Evolutionary conservation across 1,140 invertebrate species (phyloP), one percentile per base, ranked within the genome.

Genomic region (Caenorhabditis latens): DNA sequence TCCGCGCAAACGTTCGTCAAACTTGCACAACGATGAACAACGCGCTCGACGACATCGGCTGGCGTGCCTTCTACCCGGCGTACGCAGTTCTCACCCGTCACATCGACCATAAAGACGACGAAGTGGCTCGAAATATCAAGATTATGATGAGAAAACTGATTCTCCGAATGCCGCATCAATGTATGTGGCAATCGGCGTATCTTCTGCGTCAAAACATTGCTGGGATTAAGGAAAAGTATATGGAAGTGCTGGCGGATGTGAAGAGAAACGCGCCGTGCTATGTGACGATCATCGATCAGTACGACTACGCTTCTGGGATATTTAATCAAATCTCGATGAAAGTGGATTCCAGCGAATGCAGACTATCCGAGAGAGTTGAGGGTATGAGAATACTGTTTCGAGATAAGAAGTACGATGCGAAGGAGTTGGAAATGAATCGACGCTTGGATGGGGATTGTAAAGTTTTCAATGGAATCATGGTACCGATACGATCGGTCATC

Each of bases 161-260:
- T 79, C 71, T 79, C 11, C 71, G 71, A 79, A 79, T 79, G 71
- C 71, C 71, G 0, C 71, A 79, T 50, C 71, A 79, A 79, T 79
- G 71, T 24, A 79, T 79, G 71, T 79, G 71, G 71, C 71, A 79
- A 32, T 79, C 71, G 6, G 71, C n/a, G 11, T 79, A 79, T 24
- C n/a, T 79, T 3, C 43, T 79, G 6, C 43, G 71, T 13, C 71
- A 79, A n/a, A 50, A 79, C 9, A 79, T 79, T 24, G 71, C 71
- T 24, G 43, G 14, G 0, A 53, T 79, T 46, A 79, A 79, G 42
- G 71, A 79, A 11, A 79, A 79, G 24, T 79, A 79, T 14, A 50
- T 50, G 71, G 71, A 79, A 11, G 46, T 79, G 46, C 9, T 79
- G 21, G n/a, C 71, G 2, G 71, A 79, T 21, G 71, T 79, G 8